These are phyloP conservation scores for Ptychadena robeensis DNA, from an alignment of 2,797 vertebrate species.

Conservation along the genomic window DNA sequence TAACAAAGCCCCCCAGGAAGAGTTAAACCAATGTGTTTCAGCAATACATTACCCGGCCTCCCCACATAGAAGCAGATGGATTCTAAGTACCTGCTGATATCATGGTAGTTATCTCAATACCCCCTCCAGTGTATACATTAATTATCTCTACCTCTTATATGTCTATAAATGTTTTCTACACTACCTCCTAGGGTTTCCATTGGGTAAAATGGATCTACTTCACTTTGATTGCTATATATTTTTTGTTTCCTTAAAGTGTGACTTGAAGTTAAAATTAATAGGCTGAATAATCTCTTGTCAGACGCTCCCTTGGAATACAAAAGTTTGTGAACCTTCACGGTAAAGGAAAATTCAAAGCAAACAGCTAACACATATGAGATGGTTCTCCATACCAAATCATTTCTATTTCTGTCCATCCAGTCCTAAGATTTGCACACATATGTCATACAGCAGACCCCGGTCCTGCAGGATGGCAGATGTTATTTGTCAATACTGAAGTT, in stretches of 20 bases:
- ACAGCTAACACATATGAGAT: neutral
- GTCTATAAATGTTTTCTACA: neutral
- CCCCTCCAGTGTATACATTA: neutral
- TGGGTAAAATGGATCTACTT: neutral
- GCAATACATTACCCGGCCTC: neutral
- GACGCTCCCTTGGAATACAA: too few relatives aligned
- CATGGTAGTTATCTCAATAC: neutral
- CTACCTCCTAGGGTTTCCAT: neutral
- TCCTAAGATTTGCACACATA: neutral
- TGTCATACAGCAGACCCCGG: neutral
- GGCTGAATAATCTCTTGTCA: neutral
- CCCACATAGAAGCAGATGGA: slow-evolving; percentile 18
- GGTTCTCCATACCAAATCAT: too few relatives aligned
- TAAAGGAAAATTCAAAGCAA: neutral
- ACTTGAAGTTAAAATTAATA: neutral
- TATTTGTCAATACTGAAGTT: too few relatives aligned
- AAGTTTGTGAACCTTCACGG: neutral
- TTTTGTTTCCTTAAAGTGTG: neutral
- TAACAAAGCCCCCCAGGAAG: neutral
- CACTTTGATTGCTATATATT: neutral
- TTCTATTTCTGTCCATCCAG: neutral
- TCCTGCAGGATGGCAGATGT: too few relatives aligned
- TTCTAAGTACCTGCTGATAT: neutral
- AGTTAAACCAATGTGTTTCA: neutral
- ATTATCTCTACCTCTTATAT: neutral